Evolutionary conservation across 2,888 invertebrate species (phyloP), one percentile per base, ranked within the genome.

Genomic region (Anthophora plumipes): DNA sequence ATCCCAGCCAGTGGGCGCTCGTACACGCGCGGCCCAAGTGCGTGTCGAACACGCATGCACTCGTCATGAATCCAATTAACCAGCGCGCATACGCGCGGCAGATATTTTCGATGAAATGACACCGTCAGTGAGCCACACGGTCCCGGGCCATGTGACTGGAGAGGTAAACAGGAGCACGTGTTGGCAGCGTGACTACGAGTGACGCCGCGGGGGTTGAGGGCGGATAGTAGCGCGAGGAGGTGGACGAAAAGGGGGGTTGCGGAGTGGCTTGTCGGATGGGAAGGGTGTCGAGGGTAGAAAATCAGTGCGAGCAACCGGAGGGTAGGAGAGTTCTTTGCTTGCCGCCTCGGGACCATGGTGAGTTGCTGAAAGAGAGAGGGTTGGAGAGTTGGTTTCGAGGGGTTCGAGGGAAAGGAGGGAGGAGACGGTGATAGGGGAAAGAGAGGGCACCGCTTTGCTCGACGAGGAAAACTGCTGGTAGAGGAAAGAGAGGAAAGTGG

Each of bases 161-260:
- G 89, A 89, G 90, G 92, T 92, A 92, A 92, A 93, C 92, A 93
- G 90, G 89, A 93, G 91, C 93, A 93, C 93, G 93, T 93, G 93
- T 90, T 89, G 89, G 85, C 90, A 85, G 92, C 91, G 90, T 91
- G 90, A 89, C 89, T 89, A 80, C 80, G 85, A 82, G 80, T 80
- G 85, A 80, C 80, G 84, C 80, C 74, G 82, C 70, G 85, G 82
- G 55, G 82, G 81, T 72, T 81, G 88, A 66, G 78, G 82, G 71
- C 57, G 84, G 80, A 77, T 72, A 69, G 76, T 43, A 67, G 71
- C 72, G 48, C 50, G 68, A 52, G 71, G 76, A 22, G 61, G 59
- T 22, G 59, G 60, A 46, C 50, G 66, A 76, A 68, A n/a, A 78
- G 54, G 80, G 77, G 61, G 31, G 31, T 76, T 68, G 76, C 64